Evolutionary conservation across 2,113 vertebrate genomes (phyloP).

Genomic region (mouse (Mus musculus)): DNA sequence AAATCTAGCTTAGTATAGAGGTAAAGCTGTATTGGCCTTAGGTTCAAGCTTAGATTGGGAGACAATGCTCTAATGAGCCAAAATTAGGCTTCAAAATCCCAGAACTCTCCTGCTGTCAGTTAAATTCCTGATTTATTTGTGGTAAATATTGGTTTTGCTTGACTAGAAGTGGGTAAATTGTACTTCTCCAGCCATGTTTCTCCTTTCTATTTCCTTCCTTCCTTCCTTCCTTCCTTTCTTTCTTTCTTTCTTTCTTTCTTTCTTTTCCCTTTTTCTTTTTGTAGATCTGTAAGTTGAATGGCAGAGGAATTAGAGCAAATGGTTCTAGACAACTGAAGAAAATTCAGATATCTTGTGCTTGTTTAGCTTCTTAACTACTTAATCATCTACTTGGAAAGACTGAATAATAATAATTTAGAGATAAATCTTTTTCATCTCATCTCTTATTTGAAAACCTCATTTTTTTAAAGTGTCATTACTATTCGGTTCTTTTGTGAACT

Average conservation of each 20-base stretch:
- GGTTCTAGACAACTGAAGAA: not conserved
- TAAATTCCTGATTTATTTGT: slow-evolving; percentile 17
- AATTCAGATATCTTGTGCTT: not conserved
- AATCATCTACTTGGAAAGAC: not conserved
- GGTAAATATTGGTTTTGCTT: slow-evolving; percentile 20
- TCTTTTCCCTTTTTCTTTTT: not conserved
- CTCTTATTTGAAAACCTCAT: not conserved
- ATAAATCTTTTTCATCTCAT: not conserved
- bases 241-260: not conserved
- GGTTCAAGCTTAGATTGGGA: not conserved
- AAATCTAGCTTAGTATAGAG: not conserved
- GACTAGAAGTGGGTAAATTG: not conserved
- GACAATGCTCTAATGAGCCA: not conserved
- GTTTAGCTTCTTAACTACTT: slow-evolving; percentile 3
- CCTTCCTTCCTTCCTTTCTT: not conserved
- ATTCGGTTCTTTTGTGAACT: not conserved
- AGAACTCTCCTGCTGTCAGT: not conserved
- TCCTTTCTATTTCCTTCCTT: not conserved
- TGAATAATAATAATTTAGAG: slow-evolving; percentile 13
- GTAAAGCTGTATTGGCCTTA: not conserved
- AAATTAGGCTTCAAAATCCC: not conserved
- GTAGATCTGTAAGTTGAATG: not conserved
- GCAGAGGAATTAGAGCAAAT: not conserved
- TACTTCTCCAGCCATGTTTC: not conserved
- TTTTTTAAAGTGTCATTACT: not conserved